Base-by-base conservation (phyloP, 2,113 vertebrate genomes). In the Electrona antarctica region DNA sequence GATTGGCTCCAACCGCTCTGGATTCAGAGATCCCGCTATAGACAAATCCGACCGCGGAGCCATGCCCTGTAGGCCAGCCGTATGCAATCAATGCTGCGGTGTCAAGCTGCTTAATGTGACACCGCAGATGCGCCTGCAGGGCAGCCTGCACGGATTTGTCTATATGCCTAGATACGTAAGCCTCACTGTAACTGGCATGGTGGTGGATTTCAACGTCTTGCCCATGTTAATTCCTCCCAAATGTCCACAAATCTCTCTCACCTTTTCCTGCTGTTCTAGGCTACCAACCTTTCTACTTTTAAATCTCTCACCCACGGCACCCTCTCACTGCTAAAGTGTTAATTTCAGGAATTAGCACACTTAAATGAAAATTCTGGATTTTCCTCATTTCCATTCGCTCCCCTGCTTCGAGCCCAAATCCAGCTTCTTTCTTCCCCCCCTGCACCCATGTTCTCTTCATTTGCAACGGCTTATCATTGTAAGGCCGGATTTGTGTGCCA, bases 381-480 rank as follows among this genome's bases (percentile, higher is more conserved):
- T 54, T 14, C n/a, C 12, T 54, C 52, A 2, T 28, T 7, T 57
- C 41, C 55, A 74, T 71, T 70, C 58, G 46, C 49, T 49, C 67
- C 0, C 64, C 52, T 54, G 64, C 28, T 64, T 41, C 65, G 57
- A 59, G 47, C 73, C 56, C 57, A 7, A 5, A 58, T 59, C 60
- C 56, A 48, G 41, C 56, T 62, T 56, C 60, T 52, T 41, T 12
- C 50, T 11, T 66, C 65, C 50, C 51, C 74, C 59, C 55, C 59
- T 69, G 73, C 62, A 13, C 41, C 6, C 10, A 75, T 52, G 59
- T n/a, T n/a, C 21, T 48, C n/a, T 59, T 66, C 70, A 29, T 67
- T 70, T 47, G 76, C 69, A 49, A 8, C 64, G 41, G 61, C 55
- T 70, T 70, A 75, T 72, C 76, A 48, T 61, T 49, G 60, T 67